These are phyloP conservation scores for Pseudomyrmex gracilis DNA, from an alignment of 1,140 invertebrate genomes.

Conservation along the genomic window DNA sequence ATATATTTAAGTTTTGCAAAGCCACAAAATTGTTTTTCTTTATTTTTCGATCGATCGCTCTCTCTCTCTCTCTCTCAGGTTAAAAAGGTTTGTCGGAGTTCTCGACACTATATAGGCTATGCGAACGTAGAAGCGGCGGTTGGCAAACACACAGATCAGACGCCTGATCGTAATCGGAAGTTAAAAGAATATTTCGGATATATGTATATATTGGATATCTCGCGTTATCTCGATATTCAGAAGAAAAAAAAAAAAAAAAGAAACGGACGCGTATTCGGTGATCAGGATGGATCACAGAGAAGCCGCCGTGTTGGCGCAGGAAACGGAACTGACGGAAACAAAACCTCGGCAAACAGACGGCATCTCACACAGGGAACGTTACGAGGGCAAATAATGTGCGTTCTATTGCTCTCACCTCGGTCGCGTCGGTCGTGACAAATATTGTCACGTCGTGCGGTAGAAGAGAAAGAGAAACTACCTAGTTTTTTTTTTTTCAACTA, in stretches of 20 bases:
- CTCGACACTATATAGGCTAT: too few relatives aligned
- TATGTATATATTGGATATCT: constrained; percentile 10
- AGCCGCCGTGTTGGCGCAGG: constrained; percentile 82
- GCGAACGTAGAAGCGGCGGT: background rate
- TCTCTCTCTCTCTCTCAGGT: too few relatives aligned
- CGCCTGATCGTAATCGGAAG: constrained; percentile 60
- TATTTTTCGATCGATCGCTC: too few relatives aligned
- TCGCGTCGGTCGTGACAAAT: constrained; percentile 75
- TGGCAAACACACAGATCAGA: background rate
- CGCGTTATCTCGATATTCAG: constrained; percentile 52
- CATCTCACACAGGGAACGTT: constrained; percentile 76
- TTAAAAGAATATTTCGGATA: constrained; percentile 1
- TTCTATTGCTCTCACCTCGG: constrained; percentile 70
- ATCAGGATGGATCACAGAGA: constrained; percentile 78
- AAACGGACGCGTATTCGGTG: constrained; percentile 73
- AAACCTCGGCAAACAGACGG: constrained; percentile 81
- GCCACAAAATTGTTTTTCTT: too few relatives aligned
- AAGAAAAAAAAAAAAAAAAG: background rate
- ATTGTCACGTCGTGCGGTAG: constrained; percentile 74
- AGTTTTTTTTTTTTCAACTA: constrained; percentile 15
- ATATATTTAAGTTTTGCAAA: too few relatives aligned
- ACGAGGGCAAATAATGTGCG: constrained; percentile 79
- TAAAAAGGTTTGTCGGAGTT: too few relatives aligned
- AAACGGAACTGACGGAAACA: constrained; percentile 85
- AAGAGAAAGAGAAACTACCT: constrained; percentile 37